phyloP scores from a whole-genome alignment of 2,888 invertebrate species.

The Spodoptera exigua region DNA sequence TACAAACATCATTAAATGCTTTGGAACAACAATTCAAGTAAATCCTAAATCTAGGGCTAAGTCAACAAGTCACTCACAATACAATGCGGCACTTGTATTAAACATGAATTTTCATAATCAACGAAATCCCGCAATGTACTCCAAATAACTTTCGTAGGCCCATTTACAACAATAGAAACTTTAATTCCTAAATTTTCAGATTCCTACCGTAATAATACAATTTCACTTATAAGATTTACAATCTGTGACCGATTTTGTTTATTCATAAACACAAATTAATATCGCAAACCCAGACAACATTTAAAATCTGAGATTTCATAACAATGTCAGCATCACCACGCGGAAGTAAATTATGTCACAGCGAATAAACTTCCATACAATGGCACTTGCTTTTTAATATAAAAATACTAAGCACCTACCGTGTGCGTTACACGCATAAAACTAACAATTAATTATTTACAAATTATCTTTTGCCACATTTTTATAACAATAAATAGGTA shows the following conservation, averaged over 20 bases:
- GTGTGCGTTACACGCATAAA: constrained; percentile 79
- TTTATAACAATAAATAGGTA: constrained; percentile 61
- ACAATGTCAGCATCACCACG: constrained; percentile 69
- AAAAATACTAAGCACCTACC: constrained; percentile 72
- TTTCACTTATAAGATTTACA: constrained; percentile 47
- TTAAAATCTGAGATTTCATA: constrained; percentile 68
- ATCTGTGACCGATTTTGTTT: constrained; percentile 56
- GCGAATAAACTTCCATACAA: constrained; percentile 72
- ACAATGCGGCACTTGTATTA: constrained; percentile 8
- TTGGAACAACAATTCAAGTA: constrained; percentile 65
- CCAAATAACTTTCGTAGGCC: constrained; percentile 24
- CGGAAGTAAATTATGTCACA: constrained; percentile 70
- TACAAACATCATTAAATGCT: constrained; percentile 73
- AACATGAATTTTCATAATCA: neutral
- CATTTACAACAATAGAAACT: constrained; percentile 30
- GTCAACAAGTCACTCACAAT: constrained; percentile 36
- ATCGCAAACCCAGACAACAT: constrained; percentile 57
- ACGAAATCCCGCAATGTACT: constrained; percentile 13
- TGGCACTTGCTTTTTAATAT: constrained; percentile 76
- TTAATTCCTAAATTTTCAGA: constrained; percentile 41
- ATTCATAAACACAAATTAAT: constrained; percentile 47
- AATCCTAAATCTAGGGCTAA: constrained; percentile 39
- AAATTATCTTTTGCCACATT: constrained; percentile 71
- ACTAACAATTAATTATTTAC: constrained; percentile 72
- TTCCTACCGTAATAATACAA: constrained; percentile 58